Percentiles rank a stretch among this genome's conserved stretches.
Evolutionary conservation across 2,888 invertebrate genomes (phyloP).

Genomic region (Esperia sulphurella): DNA sequence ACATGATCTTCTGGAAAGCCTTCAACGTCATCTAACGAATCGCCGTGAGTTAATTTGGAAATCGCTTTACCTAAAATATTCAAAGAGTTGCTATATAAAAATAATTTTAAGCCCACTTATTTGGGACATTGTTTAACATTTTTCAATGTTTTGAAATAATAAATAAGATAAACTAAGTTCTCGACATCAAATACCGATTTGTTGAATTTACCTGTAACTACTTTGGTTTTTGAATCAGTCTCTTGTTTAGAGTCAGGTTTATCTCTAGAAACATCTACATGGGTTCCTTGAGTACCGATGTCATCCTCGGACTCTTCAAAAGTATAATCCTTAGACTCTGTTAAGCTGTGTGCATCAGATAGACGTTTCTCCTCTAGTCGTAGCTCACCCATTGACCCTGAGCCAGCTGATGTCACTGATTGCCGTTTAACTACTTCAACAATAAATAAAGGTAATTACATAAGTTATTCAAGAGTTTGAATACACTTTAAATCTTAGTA

Average conservation of each 20-base stretch:
- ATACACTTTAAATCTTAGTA: background rate
- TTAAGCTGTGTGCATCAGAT: conserved; percentile 71
- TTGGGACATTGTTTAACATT: too few relatives aligned
- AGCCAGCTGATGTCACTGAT: conserved; percentile 69
- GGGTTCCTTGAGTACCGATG: conserved; percentile 65
- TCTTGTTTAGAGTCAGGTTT: conserved; percentile 48
- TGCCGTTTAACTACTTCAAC: conserved; percentile 57
- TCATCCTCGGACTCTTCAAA: conserved; percentile 77
- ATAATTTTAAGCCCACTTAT: too few relatives aligned
- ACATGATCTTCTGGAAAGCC: conserved; percentile 74
- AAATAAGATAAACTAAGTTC: background rate
- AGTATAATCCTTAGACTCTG: conserved; percentile 73
- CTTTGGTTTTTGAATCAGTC: conserved; percentile 39
- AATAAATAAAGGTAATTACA: conserved; percentile 20
- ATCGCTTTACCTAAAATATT: conserved; percentile 13
- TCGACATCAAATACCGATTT: too few relatives aligned
- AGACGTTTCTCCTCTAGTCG: conserved; percentile 69
- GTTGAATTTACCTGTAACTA: conserved; percentile 28
- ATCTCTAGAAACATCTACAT: conserved; percentile 54
- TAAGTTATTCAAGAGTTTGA: too few relatives aligned
- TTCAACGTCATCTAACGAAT: conserved; percentile 75
- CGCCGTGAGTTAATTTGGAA: conserved; percentile 63
- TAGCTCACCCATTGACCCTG: conserved; percentile 63
- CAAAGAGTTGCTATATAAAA: too few relatives aligned
- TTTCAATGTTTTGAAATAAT: too few relatives aligned